phyloP scores from a whole-genome alignment of 2,888 invertebrate genomes.

The Carterocephalus palaemon region DNA sequence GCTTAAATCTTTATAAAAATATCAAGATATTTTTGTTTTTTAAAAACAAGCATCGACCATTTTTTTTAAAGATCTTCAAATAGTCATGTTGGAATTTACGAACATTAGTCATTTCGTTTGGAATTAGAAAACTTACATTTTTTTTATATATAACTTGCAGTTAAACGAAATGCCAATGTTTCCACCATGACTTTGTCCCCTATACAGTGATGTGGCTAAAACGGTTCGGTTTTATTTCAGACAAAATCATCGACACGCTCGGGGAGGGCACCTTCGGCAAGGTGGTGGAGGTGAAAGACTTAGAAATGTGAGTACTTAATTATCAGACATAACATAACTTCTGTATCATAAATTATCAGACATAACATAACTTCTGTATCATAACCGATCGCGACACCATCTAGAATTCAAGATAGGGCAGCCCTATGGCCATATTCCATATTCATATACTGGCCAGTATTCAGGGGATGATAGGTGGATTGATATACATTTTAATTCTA shows the following conservation, averaged over 20 bases:
- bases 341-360: too few relatives aligned
- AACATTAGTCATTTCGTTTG: conserved; percentile 14
- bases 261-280: conserved; percentile 99
- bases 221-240: conserved; percentile 87
- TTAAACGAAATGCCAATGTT: conserved; percentile 42
- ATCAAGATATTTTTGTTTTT: conserved; percentile 15
- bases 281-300: conserved; percentile 98
- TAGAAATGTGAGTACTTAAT: conserved; percentile 91
- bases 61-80: conserved; percentile 6
- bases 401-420: too few relatives aligned
- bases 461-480: too few relatives aligned
- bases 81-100: conserved; percentile 22
- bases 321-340: too few relatives aligned
- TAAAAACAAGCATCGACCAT: conserved; percentile 18
- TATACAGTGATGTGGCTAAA: conserved; percentile 50
- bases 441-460: too few relatives aligned
- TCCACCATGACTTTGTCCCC: conserved; percentile 61
- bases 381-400: too few relatives aligned
- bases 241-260: conserved; percentile 98
- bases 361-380: too few relatives aligned
- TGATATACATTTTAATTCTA: too few relatives aligned
- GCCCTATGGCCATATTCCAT: too few relatives aligned
- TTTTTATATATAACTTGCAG: conserved; percentile 6
- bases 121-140: background rate
- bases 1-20: conserved; percentile 30